A percentile compares a stretch with the other conserved stretches of the same genome.
Conservation (phyloP, 2,113 vertebrate genomes). For the Eptatretus burgeri region DNA sequence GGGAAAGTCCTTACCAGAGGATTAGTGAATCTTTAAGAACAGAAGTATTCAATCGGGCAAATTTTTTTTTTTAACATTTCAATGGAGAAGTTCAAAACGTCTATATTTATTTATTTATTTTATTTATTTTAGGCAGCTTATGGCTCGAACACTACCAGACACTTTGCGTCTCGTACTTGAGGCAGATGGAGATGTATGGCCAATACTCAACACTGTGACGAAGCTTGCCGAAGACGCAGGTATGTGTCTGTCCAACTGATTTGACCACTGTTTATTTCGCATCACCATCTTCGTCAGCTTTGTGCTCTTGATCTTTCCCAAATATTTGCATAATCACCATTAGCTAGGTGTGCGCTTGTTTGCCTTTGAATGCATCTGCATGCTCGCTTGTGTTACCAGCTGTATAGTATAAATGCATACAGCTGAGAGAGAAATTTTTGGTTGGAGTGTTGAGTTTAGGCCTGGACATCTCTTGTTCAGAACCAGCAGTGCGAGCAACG, state of each 20-base stretch:
- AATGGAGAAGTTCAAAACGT: neutral
- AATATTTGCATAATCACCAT: neutral
- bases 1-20: neutral
- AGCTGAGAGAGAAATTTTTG: neutral
- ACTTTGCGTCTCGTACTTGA: conserved; percentile 45
- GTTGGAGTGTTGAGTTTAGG: conserved; percentile 5
- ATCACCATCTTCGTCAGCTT: neutral
- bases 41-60: neutral
- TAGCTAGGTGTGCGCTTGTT: neutral
- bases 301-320: too few species aligned
- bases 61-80: neutral
- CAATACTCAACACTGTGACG: conserved; percentile 42
- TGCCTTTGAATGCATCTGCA: neutral
- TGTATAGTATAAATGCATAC: neutral
- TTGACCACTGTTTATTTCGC: neutral
- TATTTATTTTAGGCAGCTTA: conserved; percentile 31
- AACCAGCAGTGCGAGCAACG: conserved; percentile 46
- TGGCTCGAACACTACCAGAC: conserved; percentile 43
- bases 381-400: neutral
- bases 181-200: conserved; percentile 47
- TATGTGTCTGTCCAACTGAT: conserved; percentile 13
- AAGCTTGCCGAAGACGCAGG: conserved; percentile 62
- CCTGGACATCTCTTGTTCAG: conserved; percentile 17
- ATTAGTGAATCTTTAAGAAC: neutral
- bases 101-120: neutral